Percentiles rank a stretch among this genome's conserved stretches.
Conservation (phyloP, 1,140 invertebrate genomes). For the Berghia stephanieae region DNA sequence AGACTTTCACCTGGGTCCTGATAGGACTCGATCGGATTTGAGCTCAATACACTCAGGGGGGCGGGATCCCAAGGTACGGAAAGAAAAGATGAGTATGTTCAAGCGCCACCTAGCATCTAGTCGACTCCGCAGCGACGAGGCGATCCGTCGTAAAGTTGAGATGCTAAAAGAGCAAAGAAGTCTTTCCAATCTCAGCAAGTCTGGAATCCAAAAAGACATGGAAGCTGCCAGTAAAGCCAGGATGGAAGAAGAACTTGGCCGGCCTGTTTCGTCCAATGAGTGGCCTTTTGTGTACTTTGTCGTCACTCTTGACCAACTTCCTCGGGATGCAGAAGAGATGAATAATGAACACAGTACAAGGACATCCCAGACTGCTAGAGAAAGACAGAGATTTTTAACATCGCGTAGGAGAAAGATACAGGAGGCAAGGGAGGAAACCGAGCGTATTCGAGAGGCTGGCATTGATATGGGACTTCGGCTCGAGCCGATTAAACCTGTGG, state of each 20-base stretch:
- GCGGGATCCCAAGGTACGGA: too few relatives aligned
- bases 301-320: conserved; percentile 24
- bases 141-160: neutral
- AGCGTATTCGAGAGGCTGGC: conserved; percentile 15
- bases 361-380: conserved; percentile 13
- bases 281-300: conserved; percentile 34
- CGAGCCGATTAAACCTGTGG: conserved; percentile 7
- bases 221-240: neutral
- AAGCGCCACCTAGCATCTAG: conserved; percentile 25
- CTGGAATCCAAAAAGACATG: neutral
- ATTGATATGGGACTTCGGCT: conserved; percentile 31
- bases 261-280: conserved; percentile 21
- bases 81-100: conserved; percentile 21
- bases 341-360: neutral
- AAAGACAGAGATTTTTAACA: conserved; percentile 21
- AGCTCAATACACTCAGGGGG: too few relatives aligned
- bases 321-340: neutral
- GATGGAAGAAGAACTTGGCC: neutral
- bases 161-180: neutral
- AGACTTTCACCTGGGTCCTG: too few relatives aligned
- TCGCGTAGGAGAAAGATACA: conserved; percentile 15
- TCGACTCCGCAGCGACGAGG: conserved; percentile 5
- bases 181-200: neutral
- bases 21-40: too few relatives aligned
- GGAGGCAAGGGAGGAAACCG: conserved; percentile 26